These are phyloP conservation scores for Morone chrysops DNA, from an alignment of 2,113 vertebrate species.

Conservation along the genomic window DNA sequence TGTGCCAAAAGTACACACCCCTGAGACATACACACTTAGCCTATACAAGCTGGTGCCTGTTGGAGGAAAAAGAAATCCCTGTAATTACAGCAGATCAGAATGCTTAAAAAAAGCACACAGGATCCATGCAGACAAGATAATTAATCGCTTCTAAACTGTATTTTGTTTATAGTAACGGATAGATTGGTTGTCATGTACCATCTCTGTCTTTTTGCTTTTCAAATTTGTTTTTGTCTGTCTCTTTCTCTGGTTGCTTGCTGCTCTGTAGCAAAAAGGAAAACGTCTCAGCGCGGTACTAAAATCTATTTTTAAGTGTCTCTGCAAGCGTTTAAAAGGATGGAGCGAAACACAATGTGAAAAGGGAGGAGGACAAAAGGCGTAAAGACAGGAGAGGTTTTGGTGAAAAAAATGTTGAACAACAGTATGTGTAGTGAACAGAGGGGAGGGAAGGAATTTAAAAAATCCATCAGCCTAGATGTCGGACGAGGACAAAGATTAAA, in stretches of 20 bases:
- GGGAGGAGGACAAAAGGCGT: constrained; percentile 31
- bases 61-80: constrained; percentile 48
- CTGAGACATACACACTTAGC: constrained; percentile 33
- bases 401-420: constrained; percentile 39
- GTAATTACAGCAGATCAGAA: constrained; percentile 65
- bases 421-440: constrained; percentile 36
- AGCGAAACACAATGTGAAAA: constrained; percentile 48
- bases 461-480: constrained; percentile 60
- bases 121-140: constrained; percentile 55
- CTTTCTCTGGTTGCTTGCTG: neutral
- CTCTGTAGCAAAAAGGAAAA: constrained; percentile 27
- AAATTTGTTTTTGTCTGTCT: constrained; percentile 15
- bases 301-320: constrained; percentile 63
- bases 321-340: constrained; percentile 34
- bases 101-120: constrained; percentile 23
- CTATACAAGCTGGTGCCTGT: constrained; percentile 59
- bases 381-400: constrained; percentile 32
- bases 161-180: constrained; percentile 20
- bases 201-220: constrained; percentile 19
- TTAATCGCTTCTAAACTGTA: constrained; percentile 46
- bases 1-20: constrained; percentile 48
- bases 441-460: constrained; percentile 70
- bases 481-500: constrained; percentile 31
- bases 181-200: constrained; percentile 5
- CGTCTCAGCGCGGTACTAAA: constrained; percentile 27